These are phyloP conservation scores for Panthera uncia DNA, from an alignment of 2,113 vertebrate species.

Conservation along the genomic window DNA sequence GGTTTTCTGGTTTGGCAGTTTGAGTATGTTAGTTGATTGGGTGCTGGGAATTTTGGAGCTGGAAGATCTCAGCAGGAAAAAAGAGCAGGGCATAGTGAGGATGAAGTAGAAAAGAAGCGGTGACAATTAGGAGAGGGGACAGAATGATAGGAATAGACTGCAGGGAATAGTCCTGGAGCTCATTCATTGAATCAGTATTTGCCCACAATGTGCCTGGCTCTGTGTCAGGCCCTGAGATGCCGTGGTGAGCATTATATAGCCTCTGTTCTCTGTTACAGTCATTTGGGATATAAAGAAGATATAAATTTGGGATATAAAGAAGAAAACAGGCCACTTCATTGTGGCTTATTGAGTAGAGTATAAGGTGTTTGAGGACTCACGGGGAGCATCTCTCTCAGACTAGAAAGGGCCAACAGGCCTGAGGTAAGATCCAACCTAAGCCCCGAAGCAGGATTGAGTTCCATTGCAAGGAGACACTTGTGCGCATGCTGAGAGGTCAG, in stretches of 20 bases:
- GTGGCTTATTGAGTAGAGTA: background rate
- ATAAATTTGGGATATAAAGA: background rate
- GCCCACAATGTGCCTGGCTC: background rate
- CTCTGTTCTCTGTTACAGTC: background rate
- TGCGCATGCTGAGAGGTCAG: background rate
- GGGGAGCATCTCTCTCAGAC: background rate
- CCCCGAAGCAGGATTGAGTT: background rate
- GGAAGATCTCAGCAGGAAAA: background rate
- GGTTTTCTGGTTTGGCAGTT: background rate
- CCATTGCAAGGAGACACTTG: background rate
- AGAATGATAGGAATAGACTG: background rate
- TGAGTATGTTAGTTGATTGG: background rate
- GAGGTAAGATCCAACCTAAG: background rate
- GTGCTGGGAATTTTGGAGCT: background rate
- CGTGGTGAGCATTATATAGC: background rate
- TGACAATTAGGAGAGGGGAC: background rate
- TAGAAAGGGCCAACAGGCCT: background rate
- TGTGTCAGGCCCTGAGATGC: background rate
- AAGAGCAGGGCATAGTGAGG: background rate
- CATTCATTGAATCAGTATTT: background rate
- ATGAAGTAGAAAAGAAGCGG: background rate
- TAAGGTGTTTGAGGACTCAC: background rate
- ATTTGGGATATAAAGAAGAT: background rate
- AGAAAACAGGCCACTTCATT: background rate
- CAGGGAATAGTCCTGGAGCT: background rate